phyloP scores from a whole-genome alignment of 2,113 vertebrate genomes.

The Bubalus kerabau region DNA sequence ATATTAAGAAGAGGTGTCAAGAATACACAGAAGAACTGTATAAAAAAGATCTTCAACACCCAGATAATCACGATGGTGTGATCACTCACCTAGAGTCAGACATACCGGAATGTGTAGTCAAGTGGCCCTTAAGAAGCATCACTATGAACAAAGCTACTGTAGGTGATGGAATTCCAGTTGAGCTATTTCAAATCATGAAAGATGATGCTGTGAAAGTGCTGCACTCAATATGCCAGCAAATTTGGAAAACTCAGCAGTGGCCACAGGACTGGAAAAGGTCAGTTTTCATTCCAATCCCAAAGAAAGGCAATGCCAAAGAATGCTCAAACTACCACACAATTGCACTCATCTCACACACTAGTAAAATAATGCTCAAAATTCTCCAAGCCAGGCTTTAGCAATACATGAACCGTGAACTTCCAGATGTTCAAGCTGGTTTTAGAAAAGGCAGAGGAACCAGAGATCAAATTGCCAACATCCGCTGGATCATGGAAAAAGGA shows the following conservation, averaged over 20 bases:
- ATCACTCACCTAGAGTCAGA: neutral
- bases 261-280: neutral
- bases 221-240: neutral
- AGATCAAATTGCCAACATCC: neutral
- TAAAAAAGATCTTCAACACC: neutral
- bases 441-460: neutral
- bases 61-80: neutral
- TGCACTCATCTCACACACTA: neutral
- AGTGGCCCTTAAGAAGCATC: neutral
- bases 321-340: neutral
- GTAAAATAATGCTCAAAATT: neutral
- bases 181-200: neutral
- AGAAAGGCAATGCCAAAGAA: neutral
- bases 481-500: neutral
- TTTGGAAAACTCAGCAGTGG: neutral
- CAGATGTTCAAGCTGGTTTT: neutral
- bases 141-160: neutral
- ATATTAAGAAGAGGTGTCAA: neutral
- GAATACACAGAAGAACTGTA: neutral
- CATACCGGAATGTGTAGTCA: neutral
- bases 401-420: neutral
- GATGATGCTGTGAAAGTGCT: neutral
- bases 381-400: neutral
- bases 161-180: neutral
- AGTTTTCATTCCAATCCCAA: neutral